Base-by-base conservation (phyloP, 2,113 vertebrate genomes). In the Gymnarchus niloticus region DNA sequence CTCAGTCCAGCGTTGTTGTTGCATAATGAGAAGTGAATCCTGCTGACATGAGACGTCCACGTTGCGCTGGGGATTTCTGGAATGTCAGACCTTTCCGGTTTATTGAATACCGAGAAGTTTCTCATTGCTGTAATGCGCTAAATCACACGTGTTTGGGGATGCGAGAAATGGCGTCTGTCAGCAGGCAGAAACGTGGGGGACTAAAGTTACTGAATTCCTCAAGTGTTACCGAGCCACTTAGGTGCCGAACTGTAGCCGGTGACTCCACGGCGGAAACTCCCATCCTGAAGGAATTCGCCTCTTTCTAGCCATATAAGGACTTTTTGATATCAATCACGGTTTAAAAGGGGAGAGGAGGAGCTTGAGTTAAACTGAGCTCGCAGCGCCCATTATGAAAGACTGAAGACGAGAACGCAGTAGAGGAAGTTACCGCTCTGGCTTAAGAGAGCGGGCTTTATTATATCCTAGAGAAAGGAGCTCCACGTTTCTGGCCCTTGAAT, bases 261-360 rank as follows among this genome's bases (percentile, higher is more conserved):
- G 83, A 46, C 28, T 37, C 6, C 23, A 12, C 33, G 56, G 23
- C 46, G 89, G 88, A 88, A 89, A 93, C 93, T 92, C 93, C 92
- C 91, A 90, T 92, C 88, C 52, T 89, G 73, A 87, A 93, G 92
- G 92, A 94, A 94, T 95, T 92, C 90, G 91, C 93, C 89, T 88
- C 92, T 93, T 94, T 93, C 92, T 91, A 89, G 91, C 94, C 94
- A 94, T 95, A 95, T 94, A 95, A 89, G 94, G 94, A 94, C 83
- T 93, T 94, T 94, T 94, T 93, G 88, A 93, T 93, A 92, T 94
- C 92, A 92, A 93, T 93, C 91, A 89, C 81, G 81, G 89, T 87
- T 87, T 89, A 89, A 80, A 88, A 84, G 82, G 46, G 5, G 49
- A 81, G 88, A 88, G 92, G 91, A 78, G 93, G 93, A 90, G 92